A percentile compares a stretch with the other conserved stretches of the same genome.
Conservation (phyloP, 2,113 vertebrate species). For the Antechinus flavipes region DNA sequence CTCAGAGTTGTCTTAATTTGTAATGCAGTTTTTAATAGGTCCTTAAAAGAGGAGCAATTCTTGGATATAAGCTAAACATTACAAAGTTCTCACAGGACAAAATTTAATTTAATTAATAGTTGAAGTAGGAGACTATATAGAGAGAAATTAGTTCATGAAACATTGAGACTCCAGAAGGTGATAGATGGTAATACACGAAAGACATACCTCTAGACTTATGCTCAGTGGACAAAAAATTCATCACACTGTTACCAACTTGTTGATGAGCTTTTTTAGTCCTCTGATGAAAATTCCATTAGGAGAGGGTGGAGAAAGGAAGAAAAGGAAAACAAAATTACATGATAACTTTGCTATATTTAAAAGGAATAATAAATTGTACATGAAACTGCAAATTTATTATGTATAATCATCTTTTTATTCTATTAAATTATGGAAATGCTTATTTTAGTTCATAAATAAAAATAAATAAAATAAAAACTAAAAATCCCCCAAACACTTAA, state of each 20-base stretch:
- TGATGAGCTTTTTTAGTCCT: not conserved
- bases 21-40: not conserved
- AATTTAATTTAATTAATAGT: not conserved
- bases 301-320: too few relatives aligned
- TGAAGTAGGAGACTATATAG: not conserved
- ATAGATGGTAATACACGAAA: not conserved
- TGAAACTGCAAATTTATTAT: too few relatives aligned
- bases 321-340: too few relatives aligned
- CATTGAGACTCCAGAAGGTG: not conserved
- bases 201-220: not conserved
- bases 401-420: too few relatives aligned
- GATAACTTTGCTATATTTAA: too few relatives aligned
- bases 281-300: not conserved
- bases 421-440: too few relatives aligned
- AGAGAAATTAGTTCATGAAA: too few relatives aligned
- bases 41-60: not conserved
- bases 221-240: not conserved
- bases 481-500: too few relatives aligned
- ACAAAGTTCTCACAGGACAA: not conserved
- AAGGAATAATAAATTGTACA: too few relatives aligned
- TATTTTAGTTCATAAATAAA: too few relatives aligned
- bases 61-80: not conserved
- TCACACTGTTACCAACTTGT: not conserved
- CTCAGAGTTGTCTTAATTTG: too few relatives aligned
- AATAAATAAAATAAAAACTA: too few relatives aligned